Base-by-base conservation (phyloP, 2,113 vertebrate species). In the Charina bottae region DNA sequence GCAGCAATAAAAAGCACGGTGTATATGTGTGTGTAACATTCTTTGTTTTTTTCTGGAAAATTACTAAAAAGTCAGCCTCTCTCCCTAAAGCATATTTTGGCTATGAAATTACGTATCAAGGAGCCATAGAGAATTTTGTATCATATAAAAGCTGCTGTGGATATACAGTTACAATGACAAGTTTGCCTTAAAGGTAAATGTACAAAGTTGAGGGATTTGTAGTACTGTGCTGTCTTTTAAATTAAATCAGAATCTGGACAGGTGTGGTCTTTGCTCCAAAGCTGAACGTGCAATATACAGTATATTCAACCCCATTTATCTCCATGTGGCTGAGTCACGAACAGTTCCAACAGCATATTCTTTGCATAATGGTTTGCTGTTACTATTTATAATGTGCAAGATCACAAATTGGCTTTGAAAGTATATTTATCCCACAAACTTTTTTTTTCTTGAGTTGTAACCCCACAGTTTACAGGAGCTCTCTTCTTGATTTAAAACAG, bases 361-460 rank as follows among this genome's bases (percentile, higher is more conserved):
- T 53, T 53, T 62, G 15, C 72, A 78, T 19, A 78, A 42, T 78
- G 33, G 33, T 60, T 58, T 91, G 26, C 49, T 56, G 49, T 86
- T n/a, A 15, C 46, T 87, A 87, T 91, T 91, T 87, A 37, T 87
- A 72, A 91, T 56, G 53, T 72, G 85, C 53, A 19, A 85, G 59
- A 17, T 72, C 23, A 17, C 28, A 87, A 42, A 72, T 46, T 46
- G 84, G 8, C 58, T 85, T 85, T 85, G 23, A 85, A 90, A 60
- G 46, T 90, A 59, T 49, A 59, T 90, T 58, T 83, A 49, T 55
- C 24, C 56, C 23, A 10, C 46, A 33, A 28, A 64, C 1, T 90
- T 58, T 59, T 90, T 64, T 58, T 62, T 90, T 8, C n/a, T 23
- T 68, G 89, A 72, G 33, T 28, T 64, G 84, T 53, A 60, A 26